Evolutionary conservation across 2,113 vertebrate species (phyloP).

Genomic region (Eulemur rufifrons): DNA sequence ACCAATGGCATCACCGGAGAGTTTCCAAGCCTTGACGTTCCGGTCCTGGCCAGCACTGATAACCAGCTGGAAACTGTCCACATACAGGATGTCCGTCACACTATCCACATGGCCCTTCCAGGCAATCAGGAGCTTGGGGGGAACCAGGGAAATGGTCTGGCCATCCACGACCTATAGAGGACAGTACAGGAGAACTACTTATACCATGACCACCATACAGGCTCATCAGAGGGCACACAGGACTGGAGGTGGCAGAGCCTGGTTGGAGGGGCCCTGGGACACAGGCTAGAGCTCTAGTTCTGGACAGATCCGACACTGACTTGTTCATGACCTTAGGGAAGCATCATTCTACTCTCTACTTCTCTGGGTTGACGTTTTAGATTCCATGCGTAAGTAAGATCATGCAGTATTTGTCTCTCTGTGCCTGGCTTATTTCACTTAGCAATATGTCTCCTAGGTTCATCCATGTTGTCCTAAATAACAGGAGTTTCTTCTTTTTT

Average conservation of each 20-base stretch:
- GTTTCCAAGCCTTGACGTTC: conserved; percentile 74
- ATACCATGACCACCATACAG: background rate
- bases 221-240: background rate
- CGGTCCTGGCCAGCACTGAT: conserved; percentile 72
- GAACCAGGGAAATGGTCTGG: conserved; percentile 72
- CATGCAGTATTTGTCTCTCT: no score
- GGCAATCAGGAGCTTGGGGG: conserved; percentile 76
- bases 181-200: conserved; percentile 17
- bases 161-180: conserved; percentile 61
- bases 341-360: no score
- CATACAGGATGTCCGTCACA: conserved; percentile 61
- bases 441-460: no score
- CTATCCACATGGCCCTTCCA: conserved; percentile 78
- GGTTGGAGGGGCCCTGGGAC: background rate
- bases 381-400: no score
- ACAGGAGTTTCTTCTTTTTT: no score
- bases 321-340: background rate
- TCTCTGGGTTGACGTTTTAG: no score
- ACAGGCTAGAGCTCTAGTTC: background rate
- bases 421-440: no score
- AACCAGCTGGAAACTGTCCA: conserved; percentile 72
- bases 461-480: no score
- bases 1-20: conserved; percentile 72
- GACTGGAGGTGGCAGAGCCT: background rate
- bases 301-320: background rate